These are phyloP conservation scores for Lipophrys pholis DNA, from an alignment of 2,113 vertebrate species.

Conservation along the genomic window DNA sequence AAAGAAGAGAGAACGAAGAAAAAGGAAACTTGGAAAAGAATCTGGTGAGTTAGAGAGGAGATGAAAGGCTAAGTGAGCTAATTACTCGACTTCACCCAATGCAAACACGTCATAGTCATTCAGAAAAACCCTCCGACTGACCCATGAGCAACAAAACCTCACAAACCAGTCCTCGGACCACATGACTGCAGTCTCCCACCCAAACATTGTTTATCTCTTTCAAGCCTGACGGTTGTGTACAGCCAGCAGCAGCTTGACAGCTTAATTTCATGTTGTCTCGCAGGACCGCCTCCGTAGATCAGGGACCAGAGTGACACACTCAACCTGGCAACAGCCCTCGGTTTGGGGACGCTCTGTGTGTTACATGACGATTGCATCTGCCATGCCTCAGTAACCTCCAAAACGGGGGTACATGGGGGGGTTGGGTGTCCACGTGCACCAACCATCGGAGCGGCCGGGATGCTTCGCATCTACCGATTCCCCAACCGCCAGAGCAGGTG, in stretches of 20 bases:
- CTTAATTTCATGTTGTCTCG: constrained; percentile 76
- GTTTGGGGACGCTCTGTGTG: constrained; percentile 37
- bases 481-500: constrained; percentile 49
- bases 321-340: constrained; percentile 35
- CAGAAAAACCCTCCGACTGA: constrained; percentile 41
- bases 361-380: constrained; percentile 43
- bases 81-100: constrained; percentile 25
- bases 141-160: constrained; percentile 56
- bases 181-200: constrained; percentile 53
- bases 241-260: constrained; percentile 67
- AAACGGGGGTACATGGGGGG: neutral
- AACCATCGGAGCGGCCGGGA: constrained; percentile 4
- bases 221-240: constrained; percentile 58
- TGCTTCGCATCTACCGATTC: constrained; percentile 65
- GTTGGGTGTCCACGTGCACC: neutral
- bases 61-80: neutral
- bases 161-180: constrained; percentile 50
- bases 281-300: constrained; percentile 57
- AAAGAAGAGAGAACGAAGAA: neutral
- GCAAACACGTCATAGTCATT: constrained; percentile 48
- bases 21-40: neutral
- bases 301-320: constrained; percentile 55
- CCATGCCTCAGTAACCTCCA: constrained; percentile 33
- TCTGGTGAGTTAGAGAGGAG: neutral
- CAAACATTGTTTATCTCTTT: constrained; percentile 74